These are phyloP conservation scores for Gnatocerus cornutus DNA, from an alignment of 2,888 invertebrate species.

Conservation along the genomic window DNA sequence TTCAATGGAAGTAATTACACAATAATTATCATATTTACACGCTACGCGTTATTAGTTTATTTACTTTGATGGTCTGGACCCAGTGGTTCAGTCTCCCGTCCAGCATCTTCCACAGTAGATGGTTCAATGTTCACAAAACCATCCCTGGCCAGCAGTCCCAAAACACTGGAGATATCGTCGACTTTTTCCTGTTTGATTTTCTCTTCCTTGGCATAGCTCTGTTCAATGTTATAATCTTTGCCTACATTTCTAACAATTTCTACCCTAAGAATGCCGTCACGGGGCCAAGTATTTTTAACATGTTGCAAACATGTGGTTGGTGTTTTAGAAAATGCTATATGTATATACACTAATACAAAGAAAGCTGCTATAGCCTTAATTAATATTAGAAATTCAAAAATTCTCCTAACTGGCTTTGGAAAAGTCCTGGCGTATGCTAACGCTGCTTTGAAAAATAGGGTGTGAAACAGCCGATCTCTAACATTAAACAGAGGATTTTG, in stretches of 20 bases:
- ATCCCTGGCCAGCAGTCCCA: constrained; percentile 79
- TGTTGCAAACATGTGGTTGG: constrained; percentile 95
- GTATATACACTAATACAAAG: constrained; percentile 94
- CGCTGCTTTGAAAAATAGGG: constrained; percentile 93
- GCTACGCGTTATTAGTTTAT: constrained; percentile 4
- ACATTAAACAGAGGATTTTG: constrained; percentile 89
- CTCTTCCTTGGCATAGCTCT: constrained; percentile 88
- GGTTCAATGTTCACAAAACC: constrained; percentile 82
- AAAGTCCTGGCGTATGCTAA: constrained; percentile 93
- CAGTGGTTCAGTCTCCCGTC: constrained; percentile 70
- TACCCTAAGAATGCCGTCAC: constrained; percentile 94
- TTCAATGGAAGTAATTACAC: constrained; percentile 5
- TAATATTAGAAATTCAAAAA: constrained; percentile 88
- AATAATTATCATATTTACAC: no score
- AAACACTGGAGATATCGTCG: constrained; percentile 75
- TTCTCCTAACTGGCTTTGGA: constrained; percentile 85
- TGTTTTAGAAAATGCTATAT: constrained; percentile 92
- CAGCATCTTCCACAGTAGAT: constrained; percentile 73
- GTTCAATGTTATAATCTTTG: constrained; percentile 83
- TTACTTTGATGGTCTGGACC: constrained; percentile 57
- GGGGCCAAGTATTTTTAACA: constrained; percentile 92
- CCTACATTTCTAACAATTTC: constrained; percentile 85
- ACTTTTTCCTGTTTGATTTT: constrained; percentile 80
- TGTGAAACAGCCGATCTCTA: constrained; percentile 94
- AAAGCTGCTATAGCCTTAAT: constrained; percentile 89